A percentile compares a stretch with the other conserved stretches of the same genome.
phyloP scores from a whole-genome alignment of 2,888 invertebrate species.

The Monochamus alternatus region DNA sequence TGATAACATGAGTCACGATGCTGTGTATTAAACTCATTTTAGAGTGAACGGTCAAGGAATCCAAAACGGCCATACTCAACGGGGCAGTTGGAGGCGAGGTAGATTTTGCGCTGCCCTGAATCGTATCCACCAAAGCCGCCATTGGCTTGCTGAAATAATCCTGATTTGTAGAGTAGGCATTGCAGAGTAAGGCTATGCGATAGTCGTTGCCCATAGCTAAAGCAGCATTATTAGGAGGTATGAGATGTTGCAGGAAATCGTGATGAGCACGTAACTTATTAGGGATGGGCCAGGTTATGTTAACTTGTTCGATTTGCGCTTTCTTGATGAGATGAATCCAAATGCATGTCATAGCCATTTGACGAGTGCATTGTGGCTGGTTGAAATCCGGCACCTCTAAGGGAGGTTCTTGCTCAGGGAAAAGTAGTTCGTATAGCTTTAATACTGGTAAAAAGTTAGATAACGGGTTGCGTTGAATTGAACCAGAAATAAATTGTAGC shows the following conservation, averaged over 20 bases:
- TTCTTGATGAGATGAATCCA: conserved; percentile 97
- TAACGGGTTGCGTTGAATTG: conserved; percentile 94
- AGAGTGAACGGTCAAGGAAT: conserved; percentile 95
- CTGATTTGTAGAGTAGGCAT: conserved; percentile 95
- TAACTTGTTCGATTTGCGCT: conserved; percentile 89
- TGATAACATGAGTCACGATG: conserved; percentile 91
- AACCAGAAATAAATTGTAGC: conserved; percentile 96
- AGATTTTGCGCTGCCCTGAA: conserved; percentile 76
- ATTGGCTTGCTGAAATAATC: conserved; percentile 92
- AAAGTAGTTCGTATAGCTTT: conserved; percentile 91
- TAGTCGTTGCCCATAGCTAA: conserved; percentile 89
- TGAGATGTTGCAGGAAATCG: conserved; percentile 89
- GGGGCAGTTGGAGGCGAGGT: conserved; percentile 82
- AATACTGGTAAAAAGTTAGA: conserved; percentile 92
- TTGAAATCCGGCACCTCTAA: conserved; percentile 91
- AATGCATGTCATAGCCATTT: conserved; percentile 96
- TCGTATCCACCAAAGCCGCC: conserved; percentile 91
- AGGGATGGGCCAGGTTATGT: conserved; percentile 68
- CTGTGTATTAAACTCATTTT: conserved; percentile 86
- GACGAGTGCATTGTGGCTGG: conserved; percentile 88
- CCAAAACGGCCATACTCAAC: conserved; percentile 90
- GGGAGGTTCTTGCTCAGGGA: conserved; percentile 93
- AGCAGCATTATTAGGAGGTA: conserved; percentile 81
- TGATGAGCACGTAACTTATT: conserved; percentile 66
- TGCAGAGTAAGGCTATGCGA: conserved; percentile 92